Evolutionary conservation across 2,888 invertebrate genomes (phyloP), one percentile per base, ranked within the genome.

Genomic region (Adelphocoris suturalis): DNA sequence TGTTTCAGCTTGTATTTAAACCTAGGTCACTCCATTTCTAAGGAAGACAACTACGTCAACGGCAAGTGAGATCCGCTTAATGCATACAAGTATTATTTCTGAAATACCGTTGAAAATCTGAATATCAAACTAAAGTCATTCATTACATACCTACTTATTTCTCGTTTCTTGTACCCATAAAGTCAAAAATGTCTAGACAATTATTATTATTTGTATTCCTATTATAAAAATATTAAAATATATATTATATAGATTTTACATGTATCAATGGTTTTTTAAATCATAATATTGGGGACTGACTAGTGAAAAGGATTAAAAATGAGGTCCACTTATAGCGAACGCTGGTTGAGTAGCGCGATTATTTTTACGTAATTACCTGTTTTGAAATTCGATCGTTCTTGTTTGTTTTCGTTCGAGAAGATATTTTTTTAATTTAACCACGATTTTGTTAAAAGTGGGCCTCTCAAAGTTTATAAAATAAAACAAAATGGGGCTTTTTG

Each of bases 1-100:
- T 85, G 85, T 85, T 80, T 52, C 80, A 88, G 88, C 80, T 28
- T 88, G 46, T 88, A 88, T 88, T 55, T 88, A 78, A 88, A 88
- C 55, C 78, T 88, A 37, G 88, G 88, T 52, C 88, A 88, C 52
- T 37, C 37, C 37, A 88, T 88, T 80, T 27, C 88, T 12, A 88
- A 80, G 23, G 88, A 88, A 88, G 85, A 85, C 61, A 85, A 46
- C 85, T 85, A 85, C 85, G 61, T 85, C 16, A 85, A 85, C n/a
- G 85, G 85, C 37, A 85, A 85, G 23, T 85, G 46, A 85, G 46
- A 27, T 57, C 19, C 68, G 23, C 27, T 19, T 68, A 68, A 68
- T 5, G 27, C 12, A 23, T 12, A n/a, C 68, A 23, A 11, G 68
- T 68, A 23, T 68, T 68, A 68, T 68, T 68, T 68, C 23, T 68